A percentile compares a stretch with the other conserved stretches of the same genome.
These are phyloP conservation scores for Aurelia coerulea DNA, from an alignment of 30 jellyfish, hydroid and myxozoan species.

Conservation along the genomic window DNA sequence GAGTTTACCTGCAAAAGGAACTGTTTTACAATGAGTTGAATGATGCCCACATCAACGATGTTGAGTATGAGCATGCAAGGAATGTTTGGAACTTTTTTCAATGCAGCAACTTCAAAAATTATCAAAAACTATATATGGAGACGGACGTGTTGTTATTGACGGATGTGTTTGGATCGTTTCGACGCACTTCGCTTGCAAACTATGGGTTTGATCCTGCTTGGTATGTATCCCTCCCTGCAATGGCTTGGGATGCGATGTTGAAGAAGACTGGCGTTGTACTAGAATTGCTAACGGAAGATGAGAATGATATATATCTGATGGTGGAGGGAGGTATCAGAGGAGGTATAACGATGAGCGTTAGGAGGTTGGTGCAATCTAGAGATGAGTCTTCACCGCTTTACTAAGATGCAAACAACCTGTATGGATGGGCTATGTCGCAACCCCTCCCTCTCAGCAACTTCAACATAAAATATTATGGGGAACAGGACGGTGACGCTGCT, in stretches of 20 bases:
- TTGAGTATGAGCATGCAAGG: conserved; percentile 39
- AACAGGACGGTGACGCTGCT: conserved; percentile 1
- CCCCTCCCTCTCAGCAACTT: background rate
- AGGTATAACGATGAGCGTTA: background rate
- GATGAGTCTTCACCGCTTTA: background rate
- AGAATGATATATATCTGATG: background rate
- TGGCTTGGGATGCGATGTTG: conserved; percentile 26
- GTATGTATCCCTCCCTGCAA: conserved; percentile 59
- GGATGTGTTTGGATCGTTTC: conserved; percentile 53
- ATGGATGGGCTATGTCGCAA: conserved; percentile 1
- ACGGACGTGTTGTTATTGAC: conserved; percentile 47
- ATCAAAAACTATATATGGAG: conserved; percentile 31
- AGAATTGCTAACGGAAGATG: background rate
- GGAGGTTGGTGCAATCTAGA: background rate
- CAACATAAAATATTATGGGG: background rate
- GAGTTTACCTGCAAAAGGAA: background rate
- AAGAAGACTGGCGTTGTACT: background rate
- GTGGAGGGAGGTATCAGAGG: background rate
- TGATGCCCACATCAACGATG: background rate
- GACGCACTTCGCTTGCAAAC: conserved; percentile 9
- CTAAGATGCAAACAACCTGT: background rate
- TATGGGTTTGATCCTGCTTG: conserved; percentile 61
- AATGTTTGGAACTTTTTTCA: conserved; percentile 15
- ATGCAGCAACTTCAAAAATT: background rate
- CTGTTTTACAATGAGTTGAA: background rate